These are phyloP conservation scores for Dasysyrphus albostriatus DNA, from an alignment of 2,888 invertebrate species.

Conservation along the genomic window DNA sequence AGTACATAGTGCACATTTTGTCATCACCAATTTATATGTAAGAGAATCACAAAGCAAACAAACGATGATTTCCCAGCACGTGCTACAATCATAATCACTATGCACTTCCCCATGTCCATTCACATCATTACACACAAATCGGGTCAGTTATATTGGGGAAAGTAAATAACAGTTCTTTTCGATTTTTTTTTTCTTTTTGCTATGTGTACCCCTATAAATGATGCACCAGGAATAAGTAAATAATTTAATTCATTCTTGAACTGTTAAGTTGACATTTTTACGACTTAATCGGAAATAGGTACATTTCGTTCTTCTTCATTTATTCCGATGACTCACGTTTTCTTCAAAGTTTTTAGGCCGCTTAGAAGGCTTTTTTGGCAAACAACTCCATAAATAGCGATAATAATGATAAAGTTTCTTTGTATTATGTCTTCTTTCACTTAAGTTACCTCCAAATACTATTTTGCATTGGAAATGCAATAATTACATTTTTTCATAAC, in stretches of 20 bases:
- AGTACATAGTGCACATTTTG: slow-evolving; percentile 9
- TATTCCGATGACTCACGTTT: slow-evolving; percentile 55
- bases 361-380: slow-evolving; percentile 41
- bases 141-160: slow-evolving; percentile 63
- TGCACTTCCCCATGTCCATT: slow-evolving; percentile 2
- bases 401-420: background rate
- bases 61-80: slow-evolving; percentile 30
- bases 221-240: slow-evolving; percentile 65
- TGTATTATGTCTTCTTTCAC: slow-evolving; percentile 6
- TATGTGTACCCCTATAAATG: slow-evolving; percentile 41
- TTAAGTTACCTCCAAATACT: no score
- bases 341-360: slow-evolving; percentile 52
- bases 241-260: slow-evolving; percentile 52
- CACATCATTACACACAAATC: slow-evolving; percentile 44
- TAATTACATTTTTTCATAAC: no score
- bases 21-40: background rate
- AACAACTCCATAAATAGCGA: background rate
- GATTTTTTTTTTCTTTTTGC: background rate
- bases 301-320: slow-evolving; percentile 36
- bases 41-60: slow-evolving; percentile 25
- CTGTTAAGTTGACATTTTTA: slow-evolving; percentile 59
- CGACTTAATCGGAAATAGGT: slow-evolving; percentile 59
- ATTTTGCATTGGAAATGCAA: no score
- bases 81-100: slow-evolving; percentile 24
- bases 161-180: slow-evolving; percentile 53